Base-by-base conservation (phyloP, 2,113 vertebrate species). In the Zosterops hypoxanthus region DNA sequence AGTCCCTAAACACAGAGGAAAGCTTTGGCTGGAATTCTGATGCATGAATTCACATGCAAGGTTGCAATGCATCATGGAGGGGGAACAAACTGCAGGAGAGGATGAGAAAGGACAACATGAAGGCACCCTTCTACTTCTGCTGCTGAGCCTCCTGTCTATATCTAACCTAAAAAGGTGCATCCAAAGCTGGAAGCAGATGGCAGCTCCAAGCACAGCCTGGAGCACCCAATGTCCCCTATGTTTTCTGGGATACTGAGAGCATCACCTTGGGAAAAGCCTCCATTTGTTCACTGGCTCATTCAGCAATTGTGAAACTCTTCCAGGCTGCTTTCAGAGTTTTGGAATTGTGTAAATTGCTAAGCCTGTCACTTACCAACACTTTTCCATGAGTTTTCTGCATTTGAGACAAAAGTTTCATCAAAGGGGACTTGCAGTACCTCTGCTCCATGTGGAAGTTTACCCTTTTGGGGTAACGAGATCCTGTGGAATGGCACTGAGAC, bases 251-350 rank as follows among this genome's bases (percentile, higher is more conserved):
- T 69, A 25, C 9, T 19, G 14, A 80, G 31, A 49, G 3, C 31
- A 14, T 3, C 29, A 9, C 15, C 17, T 29, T 39, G 75, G 72
- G 29, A 61, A 71, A 77, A 88, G 19, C 4, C 7, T 72, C 31
- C 7, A 34, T 2, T 5, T 6, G 39, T 16, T 60, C 28, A 57
- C 19, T 1, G 1, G 3, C 7, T 44, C 31, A 68, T 29, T 9
- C 20, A 57, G n/a, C 0, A 1, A 39, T 6, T 41, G 11, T 61
- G 25, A 52, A 92, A 77, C 1, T 9, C 26, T 21, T 63, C 29
- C 14, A 8, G 22, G 15, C 3, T 60, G 11, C 2, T 66, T 90
- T 63, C 69, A 82, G 60, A 18, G 15, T 28, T 60, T 50, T 14
- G 8, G 5, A 21, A 16, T 82, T 71, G 56, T 84, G 64, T 20